These are phyloP conservation scores for Pristionchus japonicus DNA, from an alignment of 2,888 invertebrate genomes.

Conservation along the genomic window DNA sequence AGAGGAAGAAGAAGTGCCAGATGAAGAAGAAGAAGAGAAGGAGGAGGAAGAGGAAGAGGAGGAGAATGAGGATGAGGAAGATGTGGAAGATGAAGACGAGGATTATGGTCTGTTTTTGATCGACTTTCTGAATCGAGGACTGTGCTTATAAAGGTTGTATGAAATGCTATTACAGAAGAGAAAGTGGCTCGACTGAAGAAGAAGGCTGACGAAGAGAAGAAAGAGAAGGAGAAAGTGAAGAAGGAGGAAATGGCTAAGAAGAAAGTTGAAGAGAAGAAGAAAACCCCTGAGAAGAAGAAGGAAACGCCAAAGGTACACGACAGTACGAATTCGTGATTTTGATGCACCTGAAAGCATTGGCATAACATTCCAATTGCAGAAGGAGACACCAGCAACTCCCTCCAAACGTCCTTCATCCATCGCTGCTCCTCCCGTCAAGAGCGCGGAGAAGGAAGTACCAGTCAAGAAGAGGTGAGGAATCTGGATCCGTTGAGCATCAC, in stretches of 20 bases:
- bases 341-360: background rate
- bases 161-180: background rate
- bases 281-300: conserved; percentile 34
- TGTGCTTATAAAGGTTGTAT: background rate
- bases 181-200: conserved; percentile 2
- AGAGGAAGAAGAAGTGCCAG: conserved; percentile 44
- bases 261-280: conserved; percentile 39
- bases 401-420: background rate
- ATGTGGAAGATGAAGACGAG: conserved; percentile 46
- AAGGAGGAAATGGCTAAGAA: conserved; percentile 1
- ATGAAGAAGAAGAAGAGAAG: conserved; percentile 51
- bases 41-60: conserved; percentile 49
- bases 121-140: background rate
- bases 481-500: background rate
- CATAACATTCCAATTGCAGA: background rate
- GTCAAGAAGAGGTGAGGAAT: background rate
- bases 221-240: conserved; percentile 25
- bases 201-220: conserved; percentile 19
- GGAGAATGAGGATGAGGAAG: conserved; percentile 50
- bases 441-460: background rate
- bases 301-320: background rate
- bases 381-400: background rate
- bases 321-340: background rate
- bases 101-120: conserved; percentile 31
- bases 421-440: background rate